Evolutionary conservation across 92 coral and sea anemone genomes (phyloP).

Genomic region (Siderastrea siderea): DNA sequence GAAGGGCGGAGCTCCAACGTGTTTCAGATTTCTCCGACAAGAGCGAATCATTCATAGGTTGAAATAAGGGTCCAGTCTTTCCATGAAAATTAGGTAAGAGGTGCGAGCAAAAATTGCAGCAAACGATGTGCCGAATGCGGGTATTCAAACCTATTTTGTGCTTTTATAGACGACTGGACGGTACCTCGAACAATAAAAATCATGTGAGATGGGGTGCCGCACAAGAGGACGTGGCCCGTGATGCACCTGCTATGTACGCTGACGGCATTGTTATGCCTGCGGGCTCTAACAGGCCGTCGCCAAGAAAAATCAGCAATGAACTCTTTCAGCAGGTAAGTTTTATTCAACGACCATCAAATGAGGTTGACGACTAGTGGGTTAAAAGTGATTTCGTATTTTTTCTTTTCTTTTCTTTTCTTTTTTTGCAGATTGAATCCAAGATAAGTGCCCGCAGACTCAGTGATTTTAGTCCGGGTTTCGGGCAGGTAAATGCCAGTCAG

Average conservation of each 20-base stretch:
- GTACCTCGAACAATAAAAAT: slow-evolving; percentile 84
- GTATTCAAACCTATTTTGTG: too few relatives aligned
- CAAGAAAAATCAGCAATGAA: slow-evolving; percentile 87
- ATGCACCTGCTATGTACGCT: slow-evolving; percentile 79
- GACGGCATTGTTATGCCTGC: slow-evolving; percentile 89
- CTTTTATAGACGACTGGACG: slow-evolving; percentile 82
- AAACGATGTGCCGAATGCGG: too few relatives aligned
- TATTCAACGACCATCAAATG: too few relatives aligned
- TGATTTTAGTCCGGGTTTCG: slow-evolving; percentile 93
- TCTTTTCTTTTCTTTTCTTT: neutral
- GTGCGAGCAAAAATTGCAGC: too few relatives aligned
- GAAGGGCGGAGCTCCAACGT: too few relatives aligned
- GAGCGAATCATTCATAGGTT: too few relatives aligned
- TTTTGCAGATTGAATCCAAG: slow-evolving; percentile 74
- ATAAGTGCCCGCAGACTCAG: slow-evolving; percentile 83
- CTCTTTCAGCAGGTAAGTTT: slow-evolving; percentile 82
- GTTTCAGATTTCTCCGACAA: too few relatives aligned
- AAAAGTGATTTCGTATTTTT: too few relatives aligned
- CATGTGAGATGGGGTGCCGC: slow-evolving; percentile 91
- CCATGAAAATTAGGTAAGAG: neutral
- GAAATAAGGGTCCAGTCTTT: too few relatives aligned
- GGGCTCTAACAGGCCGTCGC: slow-evolving; percentile 87
- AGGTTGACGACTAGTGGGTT: too few relatives aligned
- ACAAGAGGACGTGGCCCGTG: slow-evolving; percentile 82
- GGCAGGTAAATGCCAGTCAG: slow-evolving; percentile 72